Base-by-base conservation (phyloP, 2,888 invertebrate species). In the Cerastis rubricosa region DNA sequence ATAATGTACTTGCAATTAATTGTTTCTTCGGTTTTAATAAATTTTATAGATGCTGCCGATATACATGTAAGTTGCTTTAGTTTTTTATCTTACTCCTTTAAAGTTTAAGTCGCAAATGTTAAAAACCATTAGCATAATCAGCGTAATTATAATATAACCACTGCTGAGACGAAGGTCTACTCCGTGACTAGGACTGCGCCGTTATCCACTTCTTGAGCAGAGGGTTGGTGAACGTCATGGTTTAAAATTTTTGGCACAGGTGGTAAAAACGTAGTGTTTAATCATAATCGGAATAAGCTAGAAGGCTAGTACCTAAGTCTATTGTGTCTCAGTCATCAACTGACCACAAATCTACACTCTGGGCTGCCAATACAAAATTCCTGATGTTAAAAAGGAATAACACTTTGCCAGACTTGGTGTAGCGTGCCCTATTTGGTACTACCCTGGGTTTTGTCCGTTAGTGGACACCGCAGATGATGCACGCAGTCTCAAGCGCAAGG, bases 1-100 rank as follows among this genome's bases (percentile, higher is more conserved):
- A 83, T 81, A 83, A 87, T 89, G 89, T 85, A 83, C 59, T 65
- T 69, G 22, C 67, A 78, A 71, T 71, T 87, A 59, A 61, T 88
- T 59, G 0, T 85, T 61, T 77, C 72, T 40, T 81, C 70, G 47
- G 72, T 85, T 80, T 65, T 85, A 67, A 75, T 87, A 0, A 54
- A 78, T 83, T 79, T 76, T 79, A 66, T 82, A 69, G 11, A 61
- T 17, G 80, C 80, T 63, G 67, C 59, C 66, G 84, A 70, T 29
- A 1, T 49, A 49, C 73, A 71, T 63, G 87, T 88, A 63, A 87
- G 87, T 78, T 61, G 25, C 0, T 80, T 57, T 35, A 19, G 1
- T 22, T 22, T n/a, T 57, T 25, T 8, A 17, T 29, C 59, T 59
- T 59, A 29, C 29, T 29, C 19, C 19, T 59, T 29, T 57, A 17